A percentile compares a stretch with the other conserved stretches of the same genome.
These are phyloP conservation scores for Xenops minutus DNA, from an alignment of 2,797 vertebrate genomes.

Conservation along the genomic window DNA sequence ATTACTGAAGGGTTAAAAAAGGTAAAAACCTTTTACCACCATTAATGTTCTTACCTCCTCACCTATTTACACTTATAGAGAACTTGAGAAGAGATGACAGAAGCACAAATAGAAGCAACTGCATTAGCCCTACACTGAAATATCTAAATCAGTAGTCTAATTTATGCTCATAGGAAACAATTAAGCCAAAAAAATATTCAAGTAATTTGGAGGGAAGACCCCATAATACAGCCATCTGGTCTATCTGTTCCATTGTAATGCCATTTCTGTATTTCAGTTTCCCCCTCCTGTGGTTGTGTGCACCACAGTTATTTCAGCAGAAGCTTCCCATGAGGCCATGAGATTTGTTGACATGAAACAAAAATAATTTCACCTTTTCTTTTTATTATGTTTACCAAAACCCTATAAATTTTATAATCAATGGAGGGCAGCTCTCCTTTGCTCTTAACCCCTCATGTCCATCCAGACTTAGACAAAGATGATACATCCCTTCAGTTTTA, in stretches of 20 bases:
- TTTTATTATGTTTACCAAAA: neutral
- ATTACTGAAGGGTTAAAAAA: neutral
- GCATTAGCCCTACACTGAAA: neutral
- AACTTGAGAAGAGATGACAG: neutral
- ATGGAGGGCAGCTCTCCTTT: neutral
- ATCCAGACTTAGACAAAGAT: neutral
- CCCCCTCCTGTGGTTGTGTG: neutral
- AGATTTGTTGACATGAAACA: neutral
- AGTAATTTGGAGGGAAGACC: neutral
- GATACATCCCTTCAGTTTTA: neutral
- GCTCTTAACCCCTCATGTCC: neutral
- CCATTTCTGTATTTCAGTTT: neutral
- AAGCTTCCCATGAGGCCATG: neutral
- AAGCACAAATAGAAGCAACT: neutral
- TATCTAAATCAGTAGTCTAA: neutral
- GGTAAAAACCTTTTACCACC: neutral
- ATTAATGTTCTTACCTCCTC: neutral
- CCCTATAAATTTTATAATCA: neutral
- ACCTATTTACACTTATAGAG: neutral
- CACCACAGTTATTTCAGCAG: neutral
- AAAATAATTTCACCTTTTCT: neutral
- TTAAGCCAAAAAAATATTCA: neutral
- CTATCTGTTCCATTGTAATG: neutral
- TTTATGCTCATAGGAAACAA: neutral
- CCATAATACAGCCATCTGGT: neutral